A percentile compares a stretch with the other conserved stretches of the same genome.
These are phyloP conservation scores for Exocentrus adspersus DNA, from an alignment of 2,888 invertebrate species.

Conservation along the genomic window DNA sequence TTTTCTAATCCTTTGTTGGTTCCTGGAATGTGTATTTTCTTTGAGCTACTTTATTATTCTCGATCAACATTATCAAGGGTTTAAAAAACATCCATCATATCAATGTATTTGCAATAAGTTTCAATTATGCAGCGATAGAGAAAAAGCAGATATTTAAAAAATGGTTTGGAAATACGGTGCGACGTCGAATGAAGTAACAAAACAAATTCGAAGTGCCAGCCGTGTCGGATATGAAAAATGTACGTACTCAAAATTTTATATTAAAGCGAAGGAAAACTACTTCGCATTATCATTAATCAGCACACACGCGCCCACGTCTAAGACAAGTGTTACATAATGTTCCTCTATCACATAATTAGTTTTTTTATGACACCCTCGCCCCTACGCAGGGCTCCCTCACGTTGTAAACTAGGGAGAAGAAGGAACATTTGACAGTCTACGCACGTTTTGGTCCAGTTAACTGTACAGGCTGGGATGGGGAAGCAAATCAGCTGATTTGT, in stretches of 20 bases:
- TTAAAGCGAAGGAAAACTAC: constrained; percentile 24
- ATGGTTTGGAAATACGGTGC: too few species aligned
- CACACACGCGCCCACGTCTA: constrained; percentile 47
- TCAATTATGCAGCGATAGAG: too few species aligned
- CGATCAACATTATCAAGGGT: too few species aligned
- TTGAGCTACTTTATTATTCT: too few species aligned
- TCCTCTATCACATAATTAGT: constrained; percentile 53
- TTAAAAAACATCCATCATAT: too few species aligned
- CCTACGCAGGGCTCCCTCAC: constrained; percentile 32
- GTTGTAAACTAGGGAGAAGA: constrained; percentile 41
- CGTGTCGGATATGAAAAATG: constrained; percentile 11
- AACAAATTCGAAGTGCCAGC: not conserved
- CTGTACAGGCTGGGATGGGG: constrained; percentile 47
- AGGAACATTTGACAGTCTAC: constrained; percentile 57
- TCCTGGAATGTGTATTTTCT: too few species aligned
- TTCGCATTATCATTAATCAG: constrained; percentile 46
- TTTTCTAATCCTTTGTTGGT: too few species aligned
- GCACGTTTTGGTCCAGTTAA: constrained; percentile 62
- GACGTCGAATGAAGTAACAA: too few species aligned
- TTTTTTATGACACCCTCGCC: constrained; percentile 50
- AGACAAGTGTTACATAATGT: constrained; percentile 52
- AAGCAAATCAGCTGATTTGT: constrained; percentile 59
- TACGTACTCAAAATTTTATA: constrained; percentile 3
- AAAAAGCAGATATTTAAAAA: too few species aligned
- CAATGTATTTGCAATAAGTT: not conserved